A percentile compares a stretch with the other conserved stretches of the same genome.
Conservation (phyloP, 2,888 invertebrate genomes). For the Phortica okadai region DNA sequence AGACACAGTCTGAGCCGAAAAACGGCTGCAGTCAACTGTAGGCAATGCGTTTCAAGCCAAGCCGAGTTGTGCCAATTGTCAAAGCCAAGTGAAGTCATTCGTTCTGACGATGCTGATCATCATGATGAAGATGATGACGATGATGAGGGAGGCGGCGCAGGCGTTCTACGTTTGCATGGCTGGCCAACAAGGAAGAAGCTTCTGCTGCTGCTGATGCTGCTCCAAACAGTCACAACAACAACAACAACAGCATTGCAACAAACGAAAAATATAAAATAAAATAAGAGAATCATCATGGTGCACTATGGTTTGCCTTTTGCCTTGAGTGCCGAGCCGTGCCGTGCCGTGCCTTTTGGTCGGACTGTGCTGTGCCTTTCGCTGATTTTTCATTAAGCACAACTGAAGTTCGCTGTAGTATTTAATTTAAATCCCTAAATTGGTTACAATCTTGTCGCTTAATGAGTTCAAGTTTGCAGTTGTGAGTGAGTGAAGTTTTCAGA, state of each 20-base stretch:
- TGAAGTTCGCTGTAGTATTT: slow-evolving; percentile 34
- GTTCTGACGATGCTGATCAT: background rate
- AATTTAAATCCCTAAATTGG: slow-evolving; percentile 39
- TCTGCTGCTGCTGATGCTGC: background rate
- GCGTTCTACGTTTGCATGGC: background rate
- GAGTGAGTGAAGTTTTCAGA: background rate
- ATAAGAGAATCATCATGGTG: slow-evolving; percentile 17
- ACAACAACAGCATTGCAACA: background rate
- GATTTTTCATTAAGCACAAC: slow-evolving; percentile 38
- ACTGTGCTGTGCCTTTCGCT: slow-evolving; percentile 26
- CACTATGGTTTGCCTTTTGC: slow-evolving; percentile 1
- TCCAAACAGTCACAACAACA: background rate
- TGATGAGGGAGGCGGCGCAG: background rate
- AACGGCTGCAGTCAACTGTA: background rate
- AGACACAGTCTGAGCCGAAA: background rate
- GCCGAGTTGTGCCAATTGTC: slow-evolving; percentile 15
- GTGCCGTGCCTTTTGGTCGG: background rate
- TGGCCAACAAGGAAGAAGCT: slow-evolving; percentile 21
- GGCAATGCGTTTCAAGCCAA: background rate
- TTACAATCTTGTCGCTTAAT: slow-evolving; percentile 35
- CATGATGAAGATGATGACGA: background rate
- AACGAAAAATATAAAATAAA: slow-evolving; percentile 1
- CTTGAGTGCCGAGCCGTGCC: background rate
- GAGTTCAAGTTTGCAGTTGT: slow-evolving; percentile 18
- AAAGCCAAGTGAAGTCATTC: slow-evolving; percentile 17